A percentile compares a stretch with the other conserved stretches of the same genome.
These are phyloP conservation scores for Alcedo atthis DNA, from an alignment of 2,797 vertebrate genomes.

Conservation along the genomic window DNA sequence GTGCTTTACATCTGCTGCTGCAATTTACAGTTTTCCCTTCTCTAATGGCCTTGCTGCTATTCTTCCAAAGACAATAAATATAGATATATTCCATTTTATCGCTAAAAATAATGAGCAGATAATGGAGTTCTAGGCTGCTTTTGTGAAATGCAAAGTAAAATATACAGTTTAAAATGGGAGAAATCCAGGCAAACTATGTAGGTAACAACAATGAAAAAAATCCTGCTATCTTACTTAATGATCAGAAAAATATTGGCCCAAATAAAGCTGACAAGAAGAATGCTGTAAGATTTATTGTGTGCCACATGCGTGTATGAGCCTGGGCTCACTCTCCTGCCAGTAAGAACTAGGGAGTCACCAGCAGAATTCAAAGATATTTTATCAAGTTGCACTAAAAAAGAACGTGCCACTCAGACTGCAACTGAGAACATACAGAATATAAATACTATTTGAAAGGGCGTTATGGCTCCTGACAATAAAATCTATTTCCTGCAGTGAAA, in stretches of 20 bases:
- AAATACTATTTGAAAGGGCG: conserved; percentile 49
- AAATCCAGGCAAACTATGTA: background rate
- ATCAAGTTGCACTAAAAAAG: background rate
- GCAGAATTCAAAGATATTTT: background rate
- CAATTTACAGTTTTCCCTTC: background rate
- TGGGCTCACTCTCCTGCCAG: background rate
- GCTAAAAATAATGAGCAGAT: background rate
- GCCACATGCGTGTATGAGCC: background rate
- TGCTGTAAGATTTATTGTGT: background rate
- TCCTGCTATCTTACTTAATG: background rate
- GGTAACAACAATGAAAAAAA: background rate
- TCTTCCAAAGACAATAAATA: background rate
- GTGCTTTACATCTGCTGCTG: background rate
- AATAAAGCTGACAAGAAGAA: conserved; percentile 11
- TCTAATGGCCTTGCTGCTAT: background rate
- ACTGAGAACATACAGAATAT: background rate
- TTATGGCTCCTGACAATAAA: conserved; percentile 23
- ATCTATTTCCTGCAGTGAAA: conserved; percentile 43
- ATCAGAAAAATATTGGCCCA: conserved; percentile 16
- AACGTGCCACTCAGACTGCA: background rate
- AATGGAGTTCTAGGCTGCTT: background rate
- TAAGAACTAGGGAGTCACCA: background rate
- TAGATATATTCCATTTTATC: background rate
- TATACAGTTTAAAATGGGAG: background rate
- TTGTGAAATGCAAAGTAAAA: background rate